Percentiles rank a stretch among this genome's conserved stretches.
phyloP scores from a whole-genome alignment of 2,113 vertebrate species.

The Leptosomus discolor region DNA sequence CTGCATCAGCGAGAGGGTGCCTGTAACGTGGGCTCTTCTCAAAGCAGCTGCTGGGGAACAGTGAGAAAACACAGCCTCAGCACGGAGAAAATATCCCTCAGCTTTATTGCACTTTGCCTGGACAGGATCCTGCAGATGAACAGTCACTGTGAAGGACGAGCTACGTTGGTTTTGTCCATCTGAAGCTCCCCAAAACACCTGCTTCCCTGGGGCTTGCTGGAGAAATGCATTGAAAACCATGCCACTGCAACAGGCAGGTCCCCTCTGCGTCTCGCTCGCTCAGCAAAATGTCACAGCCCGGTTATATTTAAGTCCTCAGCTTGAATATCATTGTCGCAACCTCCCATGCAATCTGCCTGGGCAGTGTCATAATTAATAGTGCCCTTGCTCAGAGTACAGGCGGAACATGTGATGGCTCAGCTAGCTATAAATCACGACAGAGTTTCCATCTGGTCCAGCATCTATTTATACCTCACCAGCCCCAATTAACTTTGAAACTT shows the following conservation, averaged over 20 bases:
- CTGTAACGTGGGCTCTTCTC: background rate
- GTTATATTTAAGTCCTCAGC: constrained; percentile 58
- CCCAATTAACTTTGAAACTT: constrained; percentile 66
- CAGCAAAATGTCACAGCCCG: constrained; percentile 41
- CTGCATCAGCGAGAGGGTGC: background rate
- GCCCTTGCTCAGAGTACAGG: constrained; percentile 51
- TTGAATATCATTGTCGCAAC: constrained; percentile 9
- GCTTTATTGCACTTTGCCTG: background rate
- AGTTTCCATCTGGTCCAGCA: constrained; percentile 54
- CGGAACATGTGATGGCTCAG: constrained; percentile 72
- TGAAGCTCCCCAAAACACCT: background rate
- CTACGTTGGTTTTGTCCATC: background rate
- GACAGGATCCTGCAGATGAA: background rate
- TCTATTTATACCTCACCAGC: constrained; percentile 71
- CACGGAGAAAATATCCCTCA: background rate
- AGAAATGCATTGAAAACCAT: background rate
- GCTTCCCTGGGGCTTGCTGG: background rate
- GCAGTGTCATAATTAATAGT: constrained; percentile 56
- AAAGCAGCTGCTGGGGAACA: background rate
- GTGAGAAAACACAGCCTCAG: background rate
- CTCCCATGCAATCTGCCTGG: constrained; percentile 26
- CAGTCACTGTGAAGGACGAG: background rate
- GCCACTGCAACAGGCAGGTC: background rate
- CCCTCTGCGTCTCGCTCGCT: background rate
- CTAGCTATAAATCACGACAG: constrained; percentile 68